Conservation (phyloP, 2,797 vertebrate genomes). For the Antrozous pallidus region DNA sequence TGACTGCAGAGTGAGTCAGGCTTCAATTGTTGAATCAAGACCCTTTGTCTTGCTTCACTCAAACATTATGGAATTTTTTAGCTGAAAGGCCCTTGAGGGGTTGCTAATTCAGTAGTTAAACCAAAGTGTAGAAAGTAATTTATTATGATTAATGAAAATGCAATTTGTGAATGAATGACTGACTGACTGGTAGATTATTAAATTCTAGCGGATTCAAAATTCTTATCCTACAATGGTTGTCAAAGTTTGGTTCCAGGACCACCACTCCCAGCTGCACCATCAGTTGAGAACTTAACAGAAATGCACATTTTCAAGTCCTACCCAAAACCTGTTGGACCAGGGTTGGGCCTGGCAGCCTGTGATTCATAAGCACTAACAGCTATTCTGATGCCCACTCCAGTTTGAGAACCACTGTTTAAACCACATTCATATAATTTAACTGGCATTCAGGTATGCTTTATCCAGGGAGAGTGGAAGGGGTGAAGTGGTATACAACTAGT, state of each 20-base stretch:
- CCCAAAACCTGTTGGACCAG: background rate
- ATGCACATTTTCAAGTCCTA: background rate
- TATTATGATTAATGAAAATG: constrained; percentile 16
- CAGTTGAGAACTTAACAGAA: constrained; percentile 15
- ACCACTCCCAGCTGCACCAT: background rate
- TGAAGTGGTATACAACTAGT: background rate
- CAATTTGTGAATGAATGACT: constrained; percentile 4
- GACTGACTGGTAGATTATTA: background rate
- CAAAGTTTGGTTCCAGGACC: background rate
- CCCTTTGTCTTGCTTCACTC: constrained; percentile 9
- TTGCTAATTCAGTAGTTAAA: constrained; percentile 5
- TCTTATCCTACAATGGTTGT: background rate
- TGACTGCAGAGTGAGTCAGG: background rate
- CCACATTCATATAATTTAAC: background rate
- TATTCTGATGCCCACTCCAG: background rate
- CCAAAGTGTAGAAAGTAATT: background rate
- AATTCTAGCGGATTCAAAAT: background rate
- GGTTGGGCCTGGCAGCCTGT: background rate
- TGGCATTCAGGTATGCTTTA: background rate
- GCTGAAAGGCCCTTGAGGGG: background rate
- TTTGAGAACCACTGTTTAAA: background rate
- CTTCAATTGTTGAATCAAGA: background rate
- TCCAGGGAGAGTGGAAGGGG: background rate
- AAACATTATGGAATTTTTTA: constrained; percentile 30
- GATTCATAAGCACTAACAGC: background rate